Base-by-base conservation (phyloP, 1,140 invertebrate species). In the Micrasema longulum region DNA sequence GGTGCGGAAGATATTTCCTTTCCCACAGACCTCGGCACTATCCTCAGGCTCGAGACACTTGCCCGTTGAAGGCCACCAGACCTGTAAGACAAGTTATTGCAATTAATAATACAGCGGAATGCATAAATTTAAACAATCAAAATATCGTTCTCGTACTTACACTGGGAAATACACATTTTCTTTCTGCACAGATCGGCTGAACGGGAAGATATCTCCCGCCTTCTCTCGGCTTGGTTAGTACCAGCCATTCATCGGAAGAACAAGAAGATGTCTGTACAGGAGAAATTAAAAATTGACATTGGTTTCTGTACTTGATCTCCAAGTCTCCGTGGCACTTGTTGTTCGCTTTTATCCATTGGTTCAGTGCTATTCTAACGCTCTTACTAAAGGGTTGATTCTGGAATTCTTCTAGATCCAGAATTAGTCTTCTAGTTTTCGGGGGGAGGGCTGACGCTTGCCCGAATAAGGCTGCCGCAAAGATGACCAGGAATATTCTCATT, bases 1-100 rank as follows among this genome's bases (percentile, higher is more conserved):
- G 5, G 26, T 53, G 1, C 16, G 1, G 16, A 53, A 22, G 23
- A 53, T 31, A 12, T 31, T 23, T 1, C 11, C 9, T 31, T 53
- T 53, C 10, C 50, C 50, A 22, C 50, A 53, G 50, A 53, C 50
- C 50, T 53, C 12, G 5, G 18, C 50, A n/a, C 20, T 53, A 4
- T 26, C 20, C 1, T 18, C 16, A 22, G 18, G n/a, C 11, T 53
- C 50, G 10, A 53, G 20, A 12, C 50, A 53, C 23, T 53, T 53
- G 18, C 23, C 23, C 10, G 10, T 11, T 12, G 50, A 53, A 53
- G 50, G 50, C 50, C 50, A 53, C 50, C 50, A 53, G 11, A 53
- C 20, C 50, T 53, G 50, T n/a, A 53, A 53, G 26, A 26, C 50
- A 22, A 18, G 22, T 53, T 31, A 31, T 4, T 31, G 26, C 26